Percentiles rank a stretch among this genome's conserved stretches.
These are phyloP conservation scores for Anodontia alba DNA, from an alignment of 2,888 invertebrate species.

Conservation along the genomic window DNA sequence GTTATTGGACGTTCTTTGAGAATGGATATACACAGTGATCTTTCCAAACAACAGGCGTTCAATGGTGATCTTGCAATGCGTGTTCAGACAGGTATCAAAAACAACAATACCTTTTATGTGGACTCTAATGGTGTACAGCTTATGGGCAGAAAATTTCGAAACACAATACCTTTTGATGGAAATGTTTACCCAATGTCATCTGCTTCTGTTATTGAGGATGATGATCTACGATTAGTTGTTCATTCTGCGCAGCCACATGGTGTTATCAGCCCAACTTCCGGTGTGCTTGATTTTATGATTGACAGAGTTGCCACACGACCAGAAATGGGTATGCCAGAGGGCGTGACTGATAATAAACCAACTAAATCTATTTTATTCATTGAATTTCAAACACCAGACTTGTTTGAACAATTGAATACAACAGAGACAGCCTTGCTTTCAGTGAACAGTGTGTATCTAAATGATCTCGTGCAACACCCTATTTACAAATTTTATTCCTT, in stretches of 20 bases:
- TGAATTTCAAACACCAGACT: conserved; percentile 34
- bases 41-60: conserved; percentile 23
- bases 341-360: conserved; percentile 78
- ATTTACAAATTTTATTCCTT: conserved; percentile 42
- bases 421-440: conserved; percentile 46
- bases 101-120: conserved; percentile 74
- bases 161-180: conserved; percentile 74
- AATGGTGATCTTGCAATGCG: conserved; percentile 80
- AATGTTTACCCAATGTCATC: conserved; percentile 84
- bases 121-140: conserved; percentile 83
- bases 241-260: conserved; percentile 83
- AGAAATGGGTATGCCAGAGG: conserved; percentile 82
- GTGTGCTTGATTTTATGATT: conserved; percentile 82
- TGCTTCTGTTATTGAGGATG: conserved; percentile 78
- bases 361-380: conserved; percentile 48
- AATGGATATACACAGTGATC: conserved; percentile 46
- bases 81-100: conserved; percentile 72
- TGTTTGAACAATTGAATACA: conserved; percentile 24
- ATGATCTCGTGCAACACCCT: conserved; percentile 58
- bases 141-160: conserved; percentile 75
- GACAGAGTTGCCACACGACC: conserved; percentile 79
- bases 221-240: conserved; percentile 71
- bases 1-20: conserved; percentile 35
- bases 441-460: conserved; percentile 49
- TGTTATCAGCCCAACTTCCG: conserved; percentile 74